Evolutionary conservation across 2,113 vertebrate genomes (phyloP), one percentile per base, ranked within the genome.

Genomic region (Pandion haliaetus): DNA sequence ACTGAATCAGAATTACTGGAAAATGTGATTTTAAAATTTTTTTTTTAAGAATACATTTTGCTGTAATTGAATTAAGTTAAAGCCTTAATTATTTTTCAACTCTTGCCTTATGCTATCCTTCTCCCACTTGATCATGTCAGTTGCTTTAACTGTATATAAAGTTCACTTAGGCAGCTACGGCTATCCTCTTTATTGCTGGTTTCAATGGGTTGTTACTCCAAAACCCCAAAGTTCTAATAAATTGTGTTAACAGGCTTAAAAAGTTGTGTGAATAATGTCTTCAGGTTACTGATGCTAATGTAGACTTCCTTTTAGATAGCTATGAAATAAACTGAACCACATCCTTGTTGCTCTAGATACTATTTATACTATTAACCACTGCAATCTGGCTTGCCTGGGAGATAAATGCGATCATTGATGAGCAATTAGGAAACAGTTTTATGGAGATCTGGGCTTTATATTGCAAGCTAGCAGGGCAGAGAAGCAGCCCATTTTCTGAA

Each of bases 1-100:
- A 97, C 91, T 94, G 97, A 97, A 97, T 98, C 17, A 47, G 94
- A 97, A 97, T 97, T 97, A 97, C 93, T 97, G 97, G 98, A 98
- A 98, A 97, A 97, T 78, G 71, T 78, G 62, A 57, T 92, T 88
- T 80, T 65, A 28, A 1, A 17, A 16, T 97, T 90, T 78, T 90
- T 90, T 82, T 79, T 71, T 29, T 24, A 79, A 62, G 26, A 81
- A 79, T 91, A 94, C 13, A 7, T 93, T 97, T 97, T 97, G 80
- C 83, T 95, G 66, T 52, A 97, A 95, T 94, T 96, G 82, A 96
- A 97, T 98, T 93, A 95, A 93, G 94, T 95, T 95, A 96, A 97
- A 96, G 54, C 70, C 73, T 70, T 97, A 96, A 97, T 97, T 97
- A 95, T 96, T 97, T 98, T 98, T 96, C 95, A 97, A 6, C 73